Evolutionary conservation across 2,888 invertebrate species (phyloP).

Genomic region (Hemaris fuciformis): DNA sequence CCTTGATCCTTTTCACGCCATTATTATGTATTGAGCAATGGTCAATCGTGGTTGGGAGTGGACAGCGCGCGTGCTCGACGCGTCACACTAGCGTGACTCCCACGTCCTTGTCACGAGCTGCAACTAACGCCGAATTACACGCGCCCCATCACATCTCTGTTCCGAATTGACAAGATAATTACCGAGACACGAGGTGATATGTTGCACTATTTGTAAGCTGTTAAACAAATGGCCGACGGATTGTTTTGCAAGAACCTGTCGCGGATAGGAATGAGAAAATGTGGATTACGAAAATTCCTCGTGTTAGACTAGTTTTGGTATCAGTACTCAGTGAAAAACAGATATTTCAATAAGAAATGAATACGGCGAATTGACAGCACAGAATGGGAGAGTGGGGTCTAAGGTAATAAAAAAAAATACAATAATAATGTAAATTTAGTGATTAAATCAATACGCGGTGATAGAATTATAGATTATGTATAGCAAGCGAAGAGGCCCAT

Average conservation of each 20-base stretch:
- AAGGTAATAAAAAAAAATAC: no score
- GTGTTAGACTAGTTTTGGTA: no score
- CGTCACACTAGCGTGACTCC: conserved; percentile 61
- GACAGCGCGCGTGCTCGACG: conserved; percentile 53
- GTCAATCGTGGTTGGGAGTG: conserved; percentile 54
- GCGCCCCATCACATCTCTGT: conserved; percentile 2
- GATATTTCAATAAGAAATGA: no score
- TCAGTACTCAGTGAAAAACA: no score
- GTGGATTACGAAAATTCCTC: no score
- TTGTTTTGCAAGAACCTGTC: background rate
- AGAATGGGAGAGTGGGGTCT: no score
- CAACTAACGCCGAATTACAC: conserved; percentile 7
- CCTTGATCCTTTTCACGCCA: conserved; percentile 45
- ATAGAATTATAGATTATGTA: no score
- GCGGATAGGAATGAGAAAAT: no score
- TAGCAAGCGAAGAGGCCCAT: background rate
- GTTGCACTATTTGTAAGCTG: background rate
- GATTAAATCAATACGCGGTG: no score
- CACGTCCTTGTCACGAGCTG: conserved; percentile 52
- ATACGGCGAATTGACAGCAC: no score
- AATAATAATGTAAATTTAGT: no score
- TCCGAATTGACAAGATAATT: conserved; percentile 8
- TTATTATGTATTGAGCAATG: conserved; percentile 53
- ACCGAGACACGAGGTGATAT: background rate
- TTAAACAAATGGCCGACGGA: background rate